Base-by-base conservation (phyloP, 2,888 invertebrate species). In the Agrotis clavis region DNA sequence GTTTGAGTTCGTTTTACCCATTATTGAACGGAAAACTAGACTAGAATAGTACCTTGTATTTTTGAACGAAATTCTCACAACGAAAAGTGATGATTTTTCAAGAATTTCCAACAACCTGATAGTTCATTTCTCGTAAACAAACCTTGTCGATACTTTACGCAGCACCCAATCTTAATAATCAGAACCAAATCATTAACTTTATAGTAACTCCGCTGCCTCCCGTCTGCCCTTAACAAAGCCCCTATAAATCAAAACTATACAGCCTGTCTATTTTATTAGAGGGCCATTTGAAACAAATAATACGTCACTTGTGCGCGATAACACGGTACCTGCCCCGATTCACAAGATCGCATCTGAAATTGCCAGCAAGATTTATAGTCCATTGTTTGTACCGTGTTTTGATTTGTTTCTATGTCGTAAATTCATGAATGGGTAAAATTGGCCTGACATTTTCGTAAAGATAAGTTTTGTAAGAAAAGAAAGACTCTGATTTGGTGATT, bases 301-400 rank as follows among this genome's bases (percentile, higher is more conserved):
- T 84, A 83, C 77, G 84, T 84, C 84, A 84, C 79, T 85, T 81
- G 82, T 74, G 48, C 81, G 74, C 84, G 89, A 88, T 88, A 87
- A 84, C 86, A 83, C 84, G 85, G 89, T 92, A 92, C 91, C 92
- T 90, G 91, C 77, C 85, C 84, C 90, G 89, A 91, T 92, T 84
- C 79, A 89, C 89, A 83, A 92, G 94, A 94, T 93, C 91, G 91
- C 90, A 94, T 94, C 93, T 93, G 90, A 92, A 94, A 94, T 93
- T 94, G 93, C 91, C 86, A 79, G 85, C 78, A 88, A 93, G 94
- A 94, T 94, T 94, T 94, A 94, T 93, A 84, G 90, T 85, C 90
- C 89, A 90, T 91, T 93, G 93, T 93, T 92, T 92, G 90, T 88
- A 88, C 89, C 87, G 85, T 90, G 90, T 92, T 93, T 93, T 93